Base-by-base conservation (phyloP, 2,113 vertebrate species). In the Numenius arquata region DNA sequence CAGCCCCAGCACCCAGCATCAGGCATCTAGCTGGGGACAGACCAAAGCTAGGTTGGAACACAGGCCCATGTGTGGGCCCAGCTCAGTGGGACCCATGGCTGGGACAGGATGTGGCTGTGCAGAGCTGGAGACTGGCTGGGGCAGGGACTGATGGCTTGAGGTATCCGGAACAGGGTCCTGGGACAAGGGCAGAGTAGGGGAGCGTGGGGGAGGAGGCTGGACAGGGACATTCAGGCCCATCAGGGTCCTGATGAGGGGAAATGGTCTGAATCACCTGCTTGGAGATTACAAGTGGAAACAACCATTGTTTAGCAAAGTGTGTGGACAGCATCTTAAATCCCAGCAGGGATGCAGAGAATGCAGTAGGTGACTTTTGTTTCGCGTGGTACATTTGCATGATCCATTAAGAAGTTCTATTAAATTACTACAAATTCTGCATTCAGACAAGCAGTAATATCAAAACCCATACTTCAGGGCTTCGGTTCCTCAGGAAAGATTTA, bases 361-460 rank as follows among this genome's bases (percentile, higher is more conserved):
- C 6, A 40, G 61, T 11, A 74, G 52, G 16, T 75, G 40, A 68
- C 47, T 90, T 94, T 63, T 72, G 10, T 66, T 81, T 77, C 0
- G 0, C 61, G 52, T 62, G 16, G 36, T 72, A 55, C 11, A 48
- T 65, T 61, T 89, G n/a, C 52, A 62, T 48, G 30, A 66, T 70
- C 40, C 52, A 78, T 55, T 72, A 84, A 89, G 32, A 27, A 67
- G 9, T 78, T 87, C 20, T 85, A 61, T 48, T 75, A 82, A 89
- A 62, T 83, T 92, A 62, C 70, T 85, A 65, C 43, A 85, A 72
- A 89, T 91, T 66, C 78, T 88, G 27, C 43, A 52, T 82, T 88
- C 85, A 94, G 66, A 76, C 48, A 88, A 72, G 40, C 36, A 85
- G 34, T 43, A 89, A 85, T 82, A 94, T 82, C 62, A 85, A 93